Evolutionary conservation across 2,888 invertebrate genomes (phyloP), one percentile per base, ranked within the genome.

Genomic region (Apamea anceps): DNA sequence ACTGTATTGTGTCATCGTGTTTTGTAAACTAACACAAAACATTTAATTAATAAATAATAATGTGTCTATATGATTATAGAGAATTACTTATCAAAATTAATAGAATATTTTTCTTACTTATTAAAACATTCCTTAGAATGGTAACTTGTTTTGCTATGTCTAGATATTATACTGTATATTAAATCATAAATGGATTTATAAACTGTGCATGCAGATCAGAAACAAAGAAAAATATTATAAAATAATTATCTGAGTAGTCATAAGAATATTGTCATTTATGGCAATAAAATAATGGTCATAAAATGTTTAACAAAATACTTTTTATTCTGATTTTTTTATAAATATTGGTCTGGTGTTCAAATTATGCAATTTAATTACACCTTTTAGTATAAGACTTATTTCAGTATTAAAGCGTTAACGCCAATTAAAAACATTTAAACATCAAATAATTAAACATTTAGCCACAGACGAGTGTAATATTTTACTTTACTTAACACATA

Each of bases 91-190:
- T 63, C 15, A 60, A 28, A 21, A 51, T 51, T 51, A 51, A 65
- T 68, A 72, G 0, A 45, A 65, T 60, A 57, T 72, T n/a, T 60
- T 72, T 72, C 60, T 71, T 71, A 54, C 2, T 66, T 77, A 77
- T 62, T 63, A 51, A 63, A 51, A 60, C 57, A 73, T 86, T 75
- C 77, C 57, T 48, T 13, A 77, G 42, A 86, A 78, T 25, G 80
- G 85, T 87, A 85, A 85, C 80, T 51, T 65, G 48, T 67, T 72
- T 67, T 76, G 42, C 37, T 63, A 37, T 60, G 45, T 60, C 42
- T 75, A 65, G 12, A 81, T 42, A 60, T 45, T 28, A 57, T 45
- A 60, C 60, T 32, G 32, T 42, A 67, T 48, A 65, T 32, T 42
- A 21, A 10, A 68, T 54, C 28, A 63, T 21, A 71, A 18, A 79